Evolutionary conservation across 2,888 invertebrate species (phyloP).

Genomic region (Neoscelio sp.): DNA sequence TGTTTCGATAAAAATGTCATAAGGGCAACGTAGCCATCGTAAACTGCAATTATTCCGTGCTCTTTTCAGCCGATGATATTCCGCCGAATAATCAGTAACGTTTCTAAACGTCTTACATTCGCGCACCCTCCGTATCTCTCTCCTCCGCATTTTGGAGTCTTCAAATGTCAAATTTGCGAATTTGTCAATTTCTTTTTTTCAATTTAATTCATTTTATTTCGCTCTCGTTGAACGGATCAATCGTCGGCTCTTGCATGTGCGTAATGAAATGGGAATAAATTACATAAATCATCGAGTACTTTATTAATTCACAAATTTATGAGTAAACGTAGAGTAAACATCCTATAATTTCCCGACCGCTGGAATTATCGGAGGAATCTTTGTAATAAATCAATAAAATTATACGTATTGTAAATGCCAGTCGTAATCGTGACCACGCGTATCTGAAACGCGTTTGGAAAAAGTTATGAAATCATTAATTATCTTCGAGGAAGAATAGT

Average conservation of each 20-base stretch:
- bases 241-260: constrained; percentile 43
- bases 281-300: constrained; percentile 44
- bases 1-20: constrained; percentile 76
- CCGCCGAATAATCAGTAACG: constrained; percentile 23
- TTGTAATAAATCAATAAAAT: constrained; percentile 42
- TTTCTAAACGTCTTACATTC: constrained; percentile 15
- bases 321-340: constrained; percentile 30
- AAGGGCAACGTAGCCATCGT: constrained; percentile 62
- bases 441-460: background rate
- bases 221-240: constrained; percentile 26
- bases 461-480: constrained; percentile 2
- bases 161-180: no score
- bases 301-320: constrained; percentile 47
- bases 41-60: constrained; percentile 58
- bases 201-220: no score
- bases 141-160: no score
- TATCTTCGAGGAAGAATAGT: background rate
- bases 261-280: constrained; percentile 56
- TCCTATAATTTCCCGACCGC: constrained; percentile 37
- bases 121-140: no score
- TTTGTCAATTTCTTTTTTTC: no score
- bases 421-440: constrained; percentile 13
- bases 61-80: constrained; percentile 31
- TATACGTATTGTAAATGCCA: constrained; percentile 14
- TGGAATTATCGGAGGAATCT: constrained; percentile 24